A percentile compares a stretch with the other conserved stretches of the same genome.
Evolutionary conservation across 2,113 vertebrate species (phyloP).

Genomic region (Aphyosemion australe): DNA sequence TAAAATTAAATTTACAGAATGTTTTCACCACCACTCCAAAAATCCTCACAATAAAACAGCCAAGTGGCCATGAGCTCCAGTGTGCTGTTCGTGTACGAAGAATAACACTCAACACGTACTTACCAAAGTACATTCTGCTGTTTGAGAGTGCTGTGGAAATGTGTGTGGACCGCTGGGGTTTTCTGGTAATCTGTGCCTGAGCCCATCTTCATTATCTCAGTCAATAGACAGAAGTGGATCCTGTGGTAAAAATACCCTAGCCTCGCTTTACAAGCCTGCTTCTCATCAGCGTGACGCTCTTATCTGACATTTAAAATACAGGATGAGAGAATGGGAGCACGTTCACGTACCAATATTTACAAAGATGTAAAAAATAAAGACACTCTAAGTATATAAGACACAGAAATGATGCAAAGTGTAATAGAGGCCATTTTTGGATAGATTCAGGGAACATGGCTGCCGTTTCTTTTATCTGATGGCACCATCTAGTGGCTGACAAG

Average conservation of each 20-base stretch:
- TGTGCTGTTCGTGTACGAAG: constrained; percentile 60
- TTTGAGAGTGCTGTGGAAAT: constrained; percentile 55
- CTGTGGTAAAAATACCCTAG: constrained; percentile 78
- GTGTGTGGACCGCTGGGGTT: constrained; percentile 40
- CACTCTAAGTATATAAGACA: too few species aligned
- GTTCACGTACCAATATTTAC: not conserved
- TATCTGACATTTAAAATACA: constrained; percentile 76
- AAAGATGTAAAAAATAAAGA: too few species aligned
- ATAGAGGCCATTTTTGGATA: too few species aligned
- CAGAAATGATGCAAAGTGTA: too few species aligned
- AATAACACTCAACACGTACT: constrained; percentile 77
- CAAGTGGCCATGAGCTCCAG: constrained; percentile 22
- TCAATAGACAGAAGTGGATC: constrained; percentile 79
- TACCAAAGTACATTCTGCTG: constrained; percentile 73
- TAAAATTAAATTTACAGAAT: too few species aligned
- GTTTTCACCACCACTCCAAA: too few species aligned
- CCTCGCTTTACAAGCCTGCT: constrained; percentile 62
- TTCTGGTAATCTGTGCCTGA: constrained; percentile 63
- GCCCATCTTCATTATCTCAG: constrained; percentile 79
- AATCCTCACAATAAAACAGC: too few species aligned
- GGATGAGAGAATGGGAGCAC: constrained; percentile 15
- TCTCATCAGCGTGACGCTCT: constrained; percentile 74
- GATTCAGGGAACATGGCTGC: too few species aligned
- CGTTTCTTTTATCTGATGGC: too few species aligned
- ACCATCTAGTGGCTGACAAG: too few species aligned